Evolutionary conservation across 2,797 vertebrate genomes (phyloP).

Genomic region (Dendrocincla fuliginosa): DNA sequence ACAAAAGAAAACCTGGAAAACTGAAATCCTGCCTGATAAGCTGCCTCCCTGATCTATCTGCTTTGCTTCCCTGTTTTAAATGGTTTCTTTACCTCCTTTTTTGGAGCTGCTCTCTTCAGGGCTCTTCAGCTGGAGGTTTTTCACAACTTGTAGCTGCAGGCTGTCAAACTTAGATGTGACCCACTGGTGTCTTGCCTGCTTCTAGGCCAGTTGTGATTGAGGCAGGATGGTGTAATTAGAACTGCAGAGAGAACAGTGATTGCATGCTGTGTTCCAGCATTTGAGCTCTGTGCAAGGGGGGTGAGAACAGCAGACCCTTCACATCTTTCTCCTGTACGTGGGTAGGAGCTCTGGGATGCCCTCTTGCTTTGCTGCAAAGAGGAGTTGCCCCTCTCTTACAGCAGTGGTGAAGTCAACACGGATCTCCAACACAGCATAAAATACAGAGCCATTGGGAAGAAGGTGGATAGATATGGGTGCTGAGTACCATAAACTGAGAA

Average conservation of each 20-base stretch:
- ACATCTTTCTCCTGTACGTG: rapidly evolving
- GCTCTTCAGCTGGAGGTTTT: slow-evolving; percentile 33
- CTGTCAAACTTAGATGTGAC: slow-evolving; percentile 68
- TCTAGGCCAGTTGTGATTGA: slow-evolving; percentile 74
- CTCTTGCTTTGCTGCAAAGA: not conserved
- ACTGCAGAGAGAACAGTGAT: not conserved
- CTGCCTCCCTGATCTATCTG: not conserved
- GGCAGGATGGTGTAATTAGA: not conserved
- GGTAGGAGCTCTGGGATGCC: not conserved
- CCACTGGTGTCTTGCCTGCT: slow-evolving; percentile 69
- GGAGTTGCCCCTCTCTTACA: not conserved
- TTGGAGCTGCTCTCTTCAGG: not conserved
- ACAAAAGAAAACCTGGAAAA: not conserved
- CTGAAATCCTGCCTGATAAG: not conserved
- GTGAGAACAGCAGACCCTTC: not conserved
- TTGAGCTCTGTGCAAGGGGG: not conserved
- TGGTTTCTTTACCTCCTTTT: not conserved
- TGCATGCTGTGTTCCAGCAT: rapidly evolving
- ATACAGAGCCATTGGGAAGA: not conserved
- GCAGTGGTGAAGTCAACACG: rapidly evolving
- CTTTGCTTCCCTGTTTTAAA: not conserved
- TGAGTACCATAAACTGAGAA: not conserved
- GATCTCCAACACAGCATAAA: not conserved
- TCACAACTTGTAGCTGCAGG: slow-evolving; percentile 60
- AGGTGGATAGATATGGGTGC: rapidly evolving